Evolutionary conservation across 2,797 vertebrate genomes (phyloP).

Genomic region (Pteropus rufus): DNA sequence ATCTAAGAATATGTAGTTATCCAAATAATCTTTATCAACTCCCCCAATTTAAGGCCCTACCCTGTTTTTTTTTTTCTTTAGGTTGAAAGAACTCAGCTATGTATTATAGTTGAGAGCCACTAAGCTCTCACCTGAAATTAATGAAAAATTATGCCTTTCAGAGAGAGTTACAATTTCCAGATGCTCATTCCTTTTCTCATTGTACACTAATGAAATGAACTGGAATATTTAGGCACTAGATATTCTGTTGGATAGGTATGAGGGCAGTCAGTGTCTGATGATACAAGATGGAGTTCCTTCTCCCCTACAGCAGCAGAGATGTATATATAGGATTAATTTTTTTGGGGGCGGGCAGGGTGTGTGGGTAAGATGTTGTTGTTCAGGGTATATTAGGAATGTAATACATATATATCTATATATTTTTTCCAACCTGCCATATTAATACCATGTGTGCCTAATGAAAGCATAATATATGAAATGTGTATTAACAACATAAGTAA

Average conservation of each 20-base stretch:
- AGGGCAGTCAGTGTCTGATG: background rate
- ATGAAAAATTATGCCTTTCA: slow-evolving; percentile 78
- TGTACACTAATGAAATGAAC: slow-evolving; percentile 70
- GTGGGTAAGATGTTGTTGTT: background rate
- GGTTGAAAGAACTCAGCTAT: slow-evolving; percentile 72
- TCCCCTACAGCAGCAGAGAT: background rate
- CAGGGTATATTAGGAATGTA: background rate
- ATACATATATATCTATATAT: background rate
- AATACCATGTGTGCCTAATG: background rate
- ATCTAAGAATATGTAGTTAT: slow-evolving; percentile 40
- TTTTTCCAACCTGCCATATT: background rate
- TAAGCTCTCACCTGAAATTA: slow-evolving; percentile 80
- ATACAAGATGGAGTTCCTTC: background rate
- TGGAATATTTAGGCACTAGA: slow-evolving; percentile 14
- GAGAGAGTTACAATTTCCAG: slow-evolving; percentile 76
- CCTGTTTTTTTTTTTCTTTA: slow-evolving; percentile 29
- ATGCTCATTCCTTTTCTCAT: slow-evolving; percentile 70
- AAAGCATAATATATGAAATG: background rate
- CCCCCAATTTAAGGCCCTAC: background rate
- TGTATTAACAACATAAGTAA: background rate
- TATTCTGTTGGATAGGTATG: background rate
- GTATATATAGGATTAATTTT: background rate
- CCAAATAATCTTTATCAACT: background rate
- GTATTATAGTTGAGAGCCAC: slow-evolving; percentile 70
- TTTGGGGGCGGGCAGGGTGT: accelerated